Evolutionary conservation across 2,888 invertebrate genomes (phyloP), one percentile per base, ranked within the genome.

Genomic region (Eupithecia insigniata): DNA sequence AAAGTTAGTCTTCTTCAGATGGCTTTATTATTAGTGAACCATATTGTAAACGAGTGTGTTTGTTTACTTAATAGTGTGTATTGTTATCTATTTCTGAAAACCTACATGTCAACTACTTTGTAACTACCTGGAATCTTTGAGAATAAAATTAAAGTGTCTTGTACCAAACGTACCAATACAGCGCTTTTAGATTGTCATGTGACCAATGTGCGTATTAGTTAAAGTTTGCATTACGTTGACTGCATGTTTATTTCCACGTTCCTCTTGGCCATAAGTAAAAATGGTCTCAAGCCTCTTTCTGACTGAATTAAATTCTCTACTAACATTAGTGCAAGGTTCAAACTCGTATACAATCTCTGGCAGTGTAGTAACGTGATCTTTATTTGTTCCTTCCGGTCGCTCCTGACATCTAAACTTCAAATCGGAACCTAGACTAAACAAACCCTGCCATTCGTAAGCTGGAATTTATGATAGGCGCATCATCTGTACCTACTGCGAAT

Each of bases 361-460:
- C 14, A 22, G n/a, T 18, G 39, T 16, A 22, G 77, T 70, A 78
- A 79, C 58, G 51, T 26, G 62, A 78, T 74, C 73, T 70, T 71
- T 70, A 75, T 70, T 67, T 69, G 72, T 68, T 61, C 71, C 76
- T 81, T 78, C 78, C 79, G 74, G 79, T 71, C 68, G 71, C 76
- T 80, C 79, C 80, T 80, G 84, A 82, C 82, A 85, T 85, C 81
- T 83, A 86, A 83, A 83, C 83, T 81, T 76, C 74, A 80, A 76
- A 78, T 76, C 74, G 80, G 77, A 78, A 81, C 69, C 80, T 81
- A 88, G 87, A 88, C 87, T 88, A 87, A 87, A 88, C 87, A 87
- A 78, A 70, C 76, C 76, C 78, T 78, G 74, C 60, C 67, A 76
- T 75, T 46, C 3, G 77, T 81, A 83, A 82, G 82, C 82, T 84